phyloP scores from a whole-genome alignment of 2,797 vertebrate species.

The Peromyscus nudipes region DNA sequence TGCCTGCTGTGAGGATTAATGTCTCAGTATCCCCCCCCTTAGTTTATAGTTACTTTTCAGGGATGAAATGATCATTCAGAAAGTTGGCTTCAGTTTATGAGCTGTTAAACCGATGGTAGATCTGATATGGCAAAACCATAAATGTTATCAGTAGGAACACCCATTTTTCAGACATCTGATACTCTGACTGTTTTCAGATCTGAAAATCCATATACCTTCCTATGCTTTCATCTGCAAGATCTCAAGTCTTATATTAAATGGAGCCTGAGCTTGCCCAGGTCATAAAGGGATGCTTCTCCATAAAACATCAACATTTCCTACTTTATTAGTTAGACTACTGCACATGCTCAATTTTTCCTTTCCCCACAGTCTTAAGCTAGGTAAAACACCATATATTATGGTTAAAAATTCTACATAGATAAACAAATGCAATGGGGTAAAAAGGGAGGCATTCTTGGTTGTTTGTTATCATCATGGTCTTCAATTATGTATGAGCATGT shows the following conservation, averaged over 20 bases:
- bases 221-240: background rate
- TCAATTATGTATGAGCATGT: background rate
- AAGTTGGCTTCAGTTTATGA: slow-evolving; percentile 88
- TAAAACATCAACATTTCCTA: background rate
- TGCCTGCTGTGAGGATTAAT: slow-evolving; percentile 84
- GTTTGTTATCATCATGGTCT: background rate
- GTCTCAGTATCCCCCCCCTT: slow-evolving; percentile 81
- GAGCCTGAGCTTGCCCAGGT: background rate
- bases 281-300: background rate
- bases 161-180: slow-evolving; percentile 36
- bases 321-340: slow-evolving; percentile 5
- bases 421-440: slow-evolving; percentile 23
- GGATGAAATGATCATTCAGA: slow-evolving; percentile 88
- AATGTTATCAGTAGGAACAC: slow-evolving; percentile 55
- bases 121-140: slow-evolving; percentile 73
- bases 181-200: background rate
- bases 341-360: background rate
- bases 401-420: slow-evolving; percentile 52
- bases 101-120: slow-evolving; percentile 84
- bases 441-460: background rate
- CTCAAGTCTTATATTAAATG: background rate
- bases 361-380: background rate
- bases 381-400: background rate
- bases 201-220: background rate
- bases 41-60: slow-evolving; percentile 85